Evolutionary conservation across 64 coral and sea anemone genomes (phyloP).

Genomic region (Exaiptasia diaphana): DNA sequence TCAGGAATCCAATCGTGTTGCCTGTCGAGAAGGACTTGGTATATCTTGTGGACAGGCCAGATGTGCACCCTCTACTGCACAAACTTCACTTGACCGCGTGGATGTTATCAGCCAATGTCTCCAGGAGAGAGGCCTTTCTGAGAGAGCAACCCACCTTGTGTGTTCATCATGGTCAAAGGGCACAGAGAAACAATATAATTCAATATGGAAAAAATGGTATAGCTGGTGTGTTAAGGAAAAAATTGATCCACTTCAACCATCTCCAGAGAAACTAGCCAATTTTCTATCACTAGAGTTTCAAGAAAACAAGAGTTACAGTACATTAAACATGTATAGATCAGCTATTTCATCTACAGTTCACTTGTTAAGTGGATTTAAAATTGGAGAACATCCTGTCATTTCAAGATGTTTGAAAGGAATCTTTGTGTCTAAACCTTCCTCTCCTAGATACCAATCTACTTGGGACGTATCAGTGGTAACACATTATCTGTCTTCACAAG

Average conservation of each 20-base stretch:
- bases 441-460: slow-evolving; percentile 4
- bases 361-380: not conserved
- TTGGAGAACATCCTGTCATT: not conserved
- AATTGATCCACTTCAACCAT: no score
- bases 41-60: no score
- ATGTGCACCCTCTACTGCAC: not conserved
- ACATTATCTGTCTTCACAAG: not conserved
- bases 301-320: no score
- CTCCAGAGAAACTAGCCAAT: no score
- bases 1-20: not conserved
- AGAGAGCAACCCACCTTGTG: not conserved
- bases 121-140: not conserved
- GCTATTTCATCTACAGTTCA: not conserved
- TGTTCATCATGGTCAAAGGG: not conserved
- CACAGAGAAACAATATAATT: not conserved
- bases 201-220: no score
- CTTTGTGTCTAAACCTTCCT: not conserved
- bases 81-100: not conserved
- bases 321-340: not conserved
- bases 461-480: not conserved
- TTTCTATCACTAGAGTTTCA: no score
- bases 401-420: not conserved
- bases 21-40: not conserved
- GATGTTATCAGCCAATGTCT: slow-evolving; percentile 3
- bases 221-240: no score